phyloP scores from a whole-genome alignment of 2,797 vertebrate genomes.

The Synaphobranchus kaupii region DNA sequence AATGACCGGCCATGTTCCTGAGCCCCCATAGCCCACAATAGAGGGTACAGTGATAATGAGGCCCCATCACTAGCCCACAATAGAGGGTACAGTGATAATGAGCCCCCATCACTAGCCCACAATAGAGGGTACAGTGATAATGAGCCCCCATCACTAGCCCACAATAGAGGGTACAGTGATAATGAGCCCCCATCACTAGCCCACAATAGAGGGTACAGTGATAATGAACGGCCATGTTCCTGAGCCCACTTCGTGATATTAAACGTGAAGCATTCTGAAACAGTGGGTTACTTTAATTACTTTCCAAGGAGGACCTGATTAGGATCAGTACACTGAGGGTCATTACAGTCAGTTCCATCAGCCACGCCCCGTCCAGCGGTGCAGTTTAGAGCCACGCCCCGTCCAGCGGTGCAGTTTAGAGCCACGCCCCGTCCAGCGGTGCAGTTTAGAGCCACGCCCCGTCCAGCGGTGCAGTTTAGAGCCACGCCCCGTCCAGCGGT shows the following conservation, averaged over 20 bases:
- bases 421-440: too few species aligned
- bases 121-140: not conserved
- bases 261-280: not conserved
- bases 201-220: not conserved
- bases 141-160: not conserved
- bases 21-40: not conserved
- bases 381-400: too few species aligned
- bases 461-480: too few species aligned
- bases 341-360: constrained; percentile 44
- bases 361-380: not conserved
- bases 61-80: not conserved
- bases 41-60: not conserved
- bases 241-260: not conserved
- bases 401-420: too few species aligned
- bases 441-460: too few species aligned
- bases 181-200: not conserved
- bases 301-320: constrained; percentile 47
- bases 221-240: not conserved
- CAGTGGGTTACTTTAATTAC: constrained; percentile 34
- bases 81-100: not conserved
- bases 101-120: not conserved
- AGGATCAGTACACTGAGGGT: constrained; percentile 51
- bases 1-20: not conserved
- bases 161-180: not conserved
- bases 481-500: too few species aligned